Base-by-base conservation (phyloP, 2,888 invertebrate genomes). In the Patella pellucida region DNA sequence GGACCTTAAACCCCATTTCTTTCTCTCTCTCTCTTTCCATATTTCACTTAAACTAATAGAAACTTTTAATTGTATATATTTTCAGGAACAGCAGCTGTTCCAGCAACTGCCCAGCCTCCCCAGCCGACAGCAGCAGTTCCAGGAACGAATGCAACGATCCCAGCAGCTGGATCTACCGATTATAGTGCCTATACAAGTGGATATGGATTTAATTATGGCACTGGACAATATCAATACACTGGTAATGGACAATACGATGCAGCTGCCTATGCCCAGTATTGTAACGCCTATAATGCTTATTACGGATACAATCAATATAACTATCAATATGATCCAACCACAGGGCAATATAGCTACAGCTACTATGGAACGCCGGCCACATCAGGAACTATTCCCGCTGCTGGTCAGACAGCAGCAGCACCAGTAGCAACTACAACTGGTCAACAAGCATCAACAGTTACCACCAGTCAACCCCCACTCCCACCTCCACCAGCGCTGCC, bases 181-280 rank as follows among this genome's bases (percentile, higher is more conserved):
- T 62, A 62, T 23, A 62, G 19, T 62, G 62, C 62, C 14, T 62
- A 62, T 15, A 62, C 62, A 62, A 62, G 23, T 62, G 23, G 23
- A 23, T 62, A 62, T 23, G 62, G 62, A 12, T 62, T 23, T 19
- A 62, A 62, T 62, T 62, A 62, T 62, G 23, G 19, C 19, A 62
- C 62, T 12, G 41, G 41, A 1, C 41, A 41, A 1, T 41, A 41
- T 41, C 41, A 7, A 7, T 41, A 41, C 9, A 41, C 41, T 1
- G 41, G 41, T 9, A 41, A 41, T 41, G 62, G 62, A 16, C 62
- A 62, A 14, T 62, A 62, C 23, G 62, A 62, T 14, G 19, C 62
- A 4, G 62, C 62, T 62, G 62, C 62, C 11, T 62, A 62, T 62
- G 62, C 62, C 12, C 62, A 62, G 19, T 62, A 62, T 62, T 62